Conservation (phyloP, 2,888 invertebrate genomes). For the Nowickia ferox region DNA sequence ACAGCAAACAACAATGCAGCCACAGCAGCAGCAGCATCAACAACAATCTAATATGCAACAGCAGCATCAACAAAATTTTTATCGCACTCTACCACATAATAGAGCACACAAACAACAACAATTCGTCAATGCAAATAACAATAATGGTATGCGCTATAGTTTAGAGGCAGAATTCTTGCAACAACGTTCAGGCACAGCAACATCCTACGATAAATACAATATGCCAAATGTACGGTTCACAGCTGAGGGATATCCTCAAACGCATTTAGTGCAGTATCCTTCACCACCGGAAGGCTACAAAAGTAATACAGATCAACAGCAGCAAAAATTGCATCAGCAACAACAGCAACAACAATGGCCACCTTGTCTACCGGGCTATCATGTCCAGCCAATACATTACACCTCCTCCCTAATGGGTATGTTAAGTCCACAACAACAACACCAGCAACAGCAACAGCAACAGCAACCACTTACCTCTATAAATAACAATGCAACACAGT, state of each 20-base stretch:
- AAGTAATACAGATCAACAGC: conserved; percentile 83
- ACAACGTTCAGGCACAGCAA: conserved; percentile 83
- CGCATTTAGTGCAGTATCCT: conserved; percentile 83
- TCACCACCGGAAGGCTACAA: conserved; percentile 90
- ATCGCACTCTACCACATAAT: conserved; percentile 91
- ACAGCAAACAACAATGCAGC: conserved; percentile 74
- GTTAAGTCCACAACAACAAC: conserved; percentile 71
- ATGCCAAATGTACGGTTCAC: conserved; percentile 88
- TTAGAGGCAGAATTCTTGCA: conserved; percentile 87
- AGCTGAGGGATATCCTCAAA: conserved; percentile 89
- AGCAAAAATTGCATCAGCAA: conserved; percentile 80
- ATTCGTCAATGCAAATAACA: conserved; percentile 82
- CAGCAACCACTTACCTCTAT: conserved; percentile 69
- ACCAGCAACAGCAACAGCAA: conserved; percentile 52
- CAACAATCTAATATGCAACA: conserved; percentile 74
- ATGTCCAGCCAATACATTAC: conserved; percentile 81
- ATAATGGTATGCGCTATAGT: conserved; percentile 85
- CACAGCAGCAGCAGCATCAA: conserved; percentile 73
- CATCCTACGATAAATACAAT: conserved; percentile 84
- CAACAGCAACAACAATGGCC: conserved; percentile 83
- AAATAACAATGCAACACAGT: conserved; percentile 70
- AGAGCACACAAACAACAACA: conserved; percentile 83
- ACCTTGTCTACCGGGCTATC: conserved; percentile 84
- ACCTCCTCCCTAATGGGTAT: conserved; percentile 75
- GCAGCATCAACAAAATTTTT: conserved; percentile 84